Conservation (phyloP, 2,888 invertebrate species). For the Synergus japonicus region DNA sequence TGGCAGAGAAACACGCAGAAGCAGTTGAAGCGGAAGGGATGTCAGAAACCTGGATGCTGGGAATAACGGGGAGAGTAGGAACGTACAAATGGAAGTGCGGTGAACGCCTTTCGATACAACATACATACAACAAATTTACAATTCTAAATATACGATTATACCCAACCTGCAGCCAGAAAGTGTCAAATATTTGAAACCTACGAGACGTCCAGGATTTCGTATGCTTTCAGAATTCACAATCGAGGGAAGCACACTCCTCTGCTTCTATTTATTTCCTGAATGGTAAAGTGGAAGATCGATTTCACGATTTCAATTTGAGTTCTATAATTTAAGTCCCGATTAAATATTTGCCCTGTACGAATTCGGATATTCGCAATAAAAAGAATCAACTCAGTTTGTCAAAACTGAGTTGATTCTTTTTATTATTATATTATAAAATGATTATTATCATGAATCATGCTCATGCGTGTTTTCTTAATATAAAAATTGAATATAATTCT, state of each 20-base stretch:
- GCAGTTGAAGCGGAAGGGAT: neutral
- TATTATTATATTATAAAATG: too few relatives aligned
- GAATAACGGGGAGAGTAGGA: conserved; percentile 25
- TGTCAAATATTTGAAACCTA: conserved; percentile 40
- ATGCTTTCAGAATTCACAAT: conserved; percentile 40
- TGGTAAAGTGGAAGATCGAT: conserved; percentile 33
- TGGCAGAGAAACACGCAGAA: neutral
- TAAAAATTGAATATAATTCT: conserved; percentile 28
- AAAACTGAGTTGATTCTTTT: too few relatives aligned
- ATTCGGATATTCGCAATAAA: neutral
- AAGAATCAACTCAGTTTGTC: too few relatives aligned
- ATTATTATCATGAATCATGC: neutral
- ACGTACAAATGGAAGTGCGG: conserved; percentile 39
- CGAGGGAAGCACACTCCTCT: conserved; percentile 35
- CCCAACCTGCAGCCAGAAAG: conserved; percentile 18
- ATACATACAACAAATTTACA: neutral
- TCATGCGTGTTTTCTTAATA: neutral
- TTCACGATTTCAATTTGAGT: conserved; percentile 24
- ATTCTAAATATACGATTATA: neutral
- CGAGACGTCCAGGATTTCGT: conserved; percentile 29
- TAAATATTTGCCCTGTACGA: conserved; percentile 23
- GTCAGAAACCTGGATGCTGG: conserved; percentile 8
- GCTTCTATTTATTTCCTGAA: conserved; percentile 31
- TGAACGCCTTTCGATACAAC: conserved; percentile 33
- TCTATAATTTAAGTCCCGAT: conserved; percentile 18